phyloP scores from a whole-genome alignment of 2,888 invertebrate species.

The Acronicta leporina region DNA sequence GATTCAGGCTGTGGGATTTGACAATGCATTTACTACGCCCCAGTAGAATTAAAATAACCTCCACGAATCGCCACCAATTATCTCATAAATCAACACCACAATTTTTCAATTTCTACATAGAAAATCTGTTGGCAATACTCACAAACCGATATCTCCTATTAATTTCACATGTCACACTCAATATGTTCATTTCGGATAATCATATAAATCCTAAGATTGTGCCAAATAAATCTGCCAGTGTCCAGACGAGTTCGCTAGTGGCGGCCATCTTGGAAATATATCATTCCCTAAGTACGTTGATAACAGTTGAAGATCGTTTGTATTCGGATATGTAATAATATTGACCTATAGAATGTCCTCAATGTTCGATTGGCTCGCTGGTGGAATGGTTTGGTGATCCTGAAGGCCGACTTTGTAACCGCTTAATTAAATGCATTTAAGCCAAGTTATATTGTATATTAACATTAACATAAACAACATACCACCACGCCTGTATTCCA shows the following conservation, averaged over 20 bases:
- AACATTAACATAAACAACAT: too few species aligned
- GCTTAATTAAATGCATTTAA: too few species aligned
- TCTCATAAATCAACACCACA: neutral
- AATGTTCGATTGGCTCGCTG: too few species aligned
- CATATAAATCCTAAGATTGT: conserved; percentile 49
- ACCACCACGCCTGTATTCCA: too few species aligned
- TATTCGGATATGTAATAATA: neutral
- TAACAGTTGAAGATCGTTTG: conserved; percentile 7
- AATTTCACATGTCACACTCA: conserved; percentile 41
- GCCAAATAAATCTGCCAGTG: conserved; percentile 50
- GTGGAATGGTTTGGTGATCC: too few species aligned
- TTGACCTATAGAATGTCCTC: neutral
- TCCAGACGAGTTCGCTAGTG: conserved; percentile 28
- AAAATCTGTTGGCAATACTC: conserved; percentile 13
- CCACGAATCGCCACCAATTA: too few species aligned
- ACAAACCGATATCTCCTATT: conserved; percentile 36
- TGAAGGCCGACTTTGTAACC: too few species aligned
- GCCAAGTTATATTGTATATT: too few species aligned
- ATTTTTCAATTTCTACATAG: neutral
- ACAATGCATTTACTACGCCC: too few species aligned
- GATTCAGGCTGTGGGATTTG: too few species aligned
- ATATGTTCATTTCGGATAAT: conserved; percentile 48
- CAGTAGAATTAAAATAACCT: too few species aligned
- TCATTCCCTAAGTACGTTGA: conserved; percentile 33
- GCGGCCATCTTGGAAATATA: conserved; percentile 47